Evolutionary conservation across 1,140 invertebrate genomes (phyloP).

Genomic region (Diorhabda elongata): DNA sequence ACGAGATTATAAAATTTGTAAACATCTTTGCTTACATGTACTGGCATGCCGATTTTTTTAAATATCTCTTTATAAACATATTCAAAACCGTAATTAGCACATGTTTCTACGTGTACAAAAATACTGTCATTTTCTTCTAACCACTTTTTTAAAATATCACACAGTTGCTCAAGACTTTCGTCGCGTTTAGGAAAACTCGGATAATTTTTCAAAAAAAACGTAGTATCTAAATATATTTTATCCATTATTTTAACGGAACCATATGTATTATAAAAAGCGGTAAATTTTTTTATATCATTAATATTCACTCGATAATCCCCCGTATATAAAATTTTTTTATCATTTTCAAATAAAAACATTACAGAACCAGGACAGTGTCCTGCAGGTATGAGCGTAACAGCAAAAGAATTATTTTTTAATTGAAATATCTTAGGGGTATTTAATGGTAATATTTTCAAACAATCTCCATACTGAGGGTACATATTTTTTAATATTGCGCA

Average conservation of each 20-base stretch:
- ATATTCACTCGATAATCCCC: slow-evolving; percentile 64
- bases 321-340: slow-evolving; percentile 58
- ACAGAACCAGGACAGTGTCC: slow-evolving; percentile 70
- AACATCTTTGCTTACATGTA: slow-evolving; percentile 50
- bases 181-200: slow-evolving; percentile 55
- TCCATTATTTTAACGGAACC: slow-evolving; percentile 53
- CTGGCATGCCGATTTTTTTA: slow-evolving; percentile 49
- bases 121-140: slow-evolving; percentile 48
- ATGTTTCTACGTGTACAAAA: slow-evolving; percentile 52
- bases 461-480: slow-evolving; percentile 22
- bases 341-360: slow-evolving; percentile 65
- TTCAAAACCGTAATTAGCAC: slow-evolving; percentile 58
- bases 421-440: slow-evolving; percentile 30
- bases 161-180: slow-evolving; percentile 52
- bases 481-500: slow-evolving; percentile 44
- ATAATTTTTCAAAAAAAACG: slow-evolving; percentile 56
- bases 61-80: slow-evolving; percentile 57
- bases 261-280: slow-evolving; percentile 50
- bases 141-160: slow-evolving; percentile 54
- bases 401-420: slow-evolving; percentile 41
- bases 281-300: slow-evolving; percentile 54
- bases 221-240: slow-evolving; percentile 67
- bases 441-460: slow-evolving; percentile 43
- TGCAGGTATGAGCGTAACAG: slow-evolving; percentile 59
- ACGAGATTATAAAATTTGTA: slow-evolving; percentile 47